Base-by-base conservation (phyloP, 2,888 invertebrate genomes). In the Candidula unifasciata region DNA sequence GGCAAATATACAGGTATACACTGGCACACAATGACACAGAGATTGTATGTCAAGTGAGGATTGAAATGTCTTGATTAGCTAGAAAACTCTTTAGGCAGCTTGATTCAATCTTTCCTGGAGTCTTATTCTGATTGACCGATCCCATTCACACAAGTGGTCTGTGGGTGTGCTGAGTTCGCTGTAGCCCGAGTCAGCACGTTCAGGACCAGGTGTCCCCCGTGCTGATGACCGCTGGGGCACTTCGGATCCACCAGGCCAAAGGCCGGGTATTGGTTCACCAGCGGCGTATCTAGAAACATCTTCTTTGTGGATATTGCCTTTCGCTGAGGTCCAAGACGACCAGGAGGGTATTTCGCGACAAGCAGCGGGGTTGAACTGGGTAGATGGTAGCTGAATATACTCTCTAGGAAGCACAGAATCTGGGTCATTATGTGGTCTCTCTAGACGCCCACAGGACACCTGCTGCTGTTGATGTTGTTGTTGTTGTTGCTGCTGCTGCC, bases 131-230 rank as follows among this genome's bases (percentile, higher is more conserved):
- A 74, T 30, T 24, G 74, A 74, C 8, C 52, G 52, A 54, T 74
- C 74, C 74, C 74, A 74, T 27, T 74, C 74, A 30, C 30, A 54
- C 2, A 74, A 6, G 44, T 13, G n/a, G 3, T 74, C 52, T 0
- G 74, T 30, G 3, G 74, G 54, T 8, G 74, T 54, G 16, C 74
- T 74, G 27, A 54, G 16, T 3, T 74, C 74, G 54, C 74, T 74
- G 27, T 74, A 74, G 0, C 74, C 74, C 0, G 74, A 74, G 33
- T 74, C 74, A 18, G 30, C 54, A 0, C 74, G 27, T 3, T 74
- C 74, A 18, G 16, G 3, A 13, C 6, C 27, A 16, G 54, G 18
- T 10, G 54, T 54, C 8, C 27, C n/a, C 16, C 27, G n/a, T 3
- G 27, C 35, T 16, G 3, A 2, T 1, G 21, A 1, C 30, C 54